Base-by-base conservation (phyloP, 2,888 invertebrate genomes). In the Brachyopa scutellaris region DNA sequence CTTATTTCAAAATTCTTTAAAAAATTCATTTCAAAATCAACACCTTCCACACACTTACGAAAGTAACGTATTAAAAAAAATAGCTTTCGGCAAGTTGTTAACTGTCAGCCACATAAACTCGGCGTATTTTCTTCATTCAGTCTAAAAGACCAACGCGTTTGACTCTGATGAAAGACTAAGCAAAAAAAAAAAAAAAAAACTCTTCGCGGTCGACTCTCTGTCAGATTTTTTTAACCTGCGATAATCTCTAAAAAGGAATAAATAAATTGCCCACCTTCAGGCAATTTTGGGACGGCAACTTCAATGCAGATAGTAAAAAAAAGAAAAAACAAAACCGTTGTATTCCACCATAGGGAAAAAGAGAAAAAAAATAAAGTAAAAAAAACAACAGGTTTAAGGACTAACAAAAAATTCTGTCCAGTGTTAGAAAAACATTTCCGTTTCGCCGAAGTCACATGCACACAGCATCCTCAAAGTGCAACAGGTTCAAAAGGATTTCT, bases 401-500 rank as follows among this genome's bases (percentile, higher is more conserved):
- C 51, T 2, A 36, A 17, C 7, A 31, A 8, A 73, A 61, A 53
- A 59, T 38, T 17, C 11, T 23, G 31, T 49, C 49, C 62, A 59
- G 45, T 40, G 47, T 51, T 66, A 66, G 33, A 55, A 76, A 66
- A 82, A 66, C 29, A 61, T 53, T 77, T 66, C 38, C 53, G 61
- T 77, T 66, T 72, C 61, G 40, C 47, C 77, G 77, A 62, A 80
- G 77, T 47, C 77, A 82, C 66, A 59, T 51, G 38, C 69, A 61
- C 57, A 62, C 61, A 69, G 31, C 45, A 23, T 67, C 70, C 51
- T 53, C 82, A 64, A 76, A 77, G 70, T 64, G 82, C 82, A 82
- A 82, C 82, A 82, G 82, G 82, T 82, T 82, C 76, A 82, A 82
- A 80, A 77, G 76, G 70, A 82, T 82, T 82, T 82, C 70, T 57